Evolutionary conservation across 2,888 invertebrate species (phyloP), one percentile per base, ranked within the genome.

Genomic region (Kryphioiulus occultus): DNA sequence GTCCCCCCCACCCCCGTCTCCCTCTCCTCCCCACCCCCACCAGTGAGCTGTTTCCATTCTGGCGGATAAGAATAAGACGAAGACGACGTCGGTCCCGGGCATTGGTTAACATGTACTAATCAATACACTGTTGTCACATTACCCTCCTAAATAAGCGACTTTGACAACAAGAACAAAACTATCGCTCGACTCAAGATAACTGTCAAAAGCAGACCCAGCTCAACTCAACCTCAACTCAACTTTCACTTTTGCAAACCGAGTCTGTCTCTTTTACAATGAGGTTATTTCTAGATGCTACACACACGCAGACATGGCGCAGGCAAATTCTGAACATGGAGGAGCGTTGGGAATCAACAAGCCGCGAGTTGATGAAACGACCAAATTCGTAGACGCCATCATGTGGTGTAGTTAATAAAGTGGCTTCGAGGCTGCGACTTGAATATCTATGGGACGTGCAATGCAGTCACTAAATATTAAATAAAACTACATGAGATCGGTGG

Each of bases 141-240:
- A 84, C 42, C 84, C 84, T 39, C 84, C 39, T 84, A 84, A 84
- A 42, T 84, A 84, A 42, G 84, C 84, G 84, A 84, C 84, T 84
- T 42, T 84, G 84, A 84, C 84, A 84, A 84, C 35, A 84, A 84
- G 84, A 42, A 84, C 84, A 84, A 84, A 84, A 84, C 84, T 35
- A 84, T 84, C 84, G 84, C 84, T 84, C 84, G 84, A 84, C 84
- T 84, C 84, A 39, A 84, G 84, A 84, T 84, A 84, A 84, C 84
- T 84, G 84, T 84, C 84, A 84, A 84, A 84, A 84, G 42, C 84
- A 84, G 39, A 39, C 84, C 42, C 42, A 39, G 42, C 35, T 39
- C 84, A 84, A 35, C 35, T 84, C 84, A 84, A 84, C 84, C 84
- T 84, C 68, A 68, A 68, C 68, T 68, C 68, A 68, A 68, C 68